These are phyloP conservation scores for Felis catus DNA, from an alignment of 2,113 vertebrate genomes.

Conservation along the genomic window DNA sequence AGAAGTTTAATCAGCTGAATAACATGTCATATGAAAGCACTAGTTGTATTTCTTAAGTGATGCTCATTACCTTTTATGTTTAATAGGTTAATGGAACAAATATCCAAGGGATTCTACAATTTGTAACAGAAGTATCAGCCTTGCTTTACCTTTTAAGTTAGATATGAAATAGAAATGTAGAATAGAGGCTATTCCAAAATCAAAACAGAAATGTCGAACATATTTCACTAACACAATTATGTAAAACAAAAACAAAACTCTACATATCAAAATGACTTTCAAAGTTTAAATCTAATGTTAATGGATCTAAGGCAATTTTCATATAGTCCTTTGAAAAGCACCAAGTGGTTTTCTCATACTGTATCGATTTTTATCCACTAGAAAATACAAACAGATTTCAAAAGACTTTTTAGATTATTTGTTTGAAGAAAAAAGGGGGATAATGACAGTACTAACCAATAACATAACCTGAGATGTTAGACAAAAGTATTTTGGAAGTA, in stretches of 20 bases:
- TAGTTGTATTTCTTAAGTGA: background rate
- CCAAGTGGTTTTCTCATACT: constrained; percentile 52
- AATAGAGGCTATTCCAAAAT: background rate
- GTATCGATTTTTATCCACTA: constrained; percentile 38
- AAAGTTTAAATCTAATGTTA: constrained; percentile 31
- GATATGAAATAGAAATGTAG: background rate
- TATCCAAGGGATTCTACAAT: background rate
- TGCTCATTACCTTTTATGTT: background rate
- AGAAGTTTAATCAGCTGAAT: constrained; percentile 24
- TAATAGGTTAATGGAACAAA: background rate
- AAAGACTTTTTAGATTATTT: constrained; percentile 43
- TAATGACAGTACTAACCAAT: constrained; percentile 48
- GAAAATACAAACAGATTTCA: constrained; percentile 36
- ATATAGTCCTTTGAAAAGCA: constrained; percentile 66
- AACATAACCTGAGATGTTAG: constrained; percentile 57
- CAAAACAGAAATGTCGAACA: constrained; percentile 20
- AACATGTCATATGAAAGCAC: background rate
- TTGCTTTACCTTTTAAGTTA: background rate
- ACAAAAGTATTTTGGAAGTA: background rate
- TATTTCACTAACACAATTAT: constrained; percentile 11
- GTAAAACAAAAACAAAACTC: background rate
- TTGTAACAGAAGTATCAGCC: background rate
- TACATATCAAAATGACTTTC: background rate
- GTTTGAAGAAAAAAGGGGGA: constrained; percentile 22
- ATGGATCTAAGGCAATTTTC: constrained; percentile 54